Percentiles rank a stretch among this genome's conserved stretches.
These are phyloP conservation scores for Tetraodon nigroviridis DNA, from an alignment of 2,113 vertebrate species.

Conservation along the genomic window DNA sequence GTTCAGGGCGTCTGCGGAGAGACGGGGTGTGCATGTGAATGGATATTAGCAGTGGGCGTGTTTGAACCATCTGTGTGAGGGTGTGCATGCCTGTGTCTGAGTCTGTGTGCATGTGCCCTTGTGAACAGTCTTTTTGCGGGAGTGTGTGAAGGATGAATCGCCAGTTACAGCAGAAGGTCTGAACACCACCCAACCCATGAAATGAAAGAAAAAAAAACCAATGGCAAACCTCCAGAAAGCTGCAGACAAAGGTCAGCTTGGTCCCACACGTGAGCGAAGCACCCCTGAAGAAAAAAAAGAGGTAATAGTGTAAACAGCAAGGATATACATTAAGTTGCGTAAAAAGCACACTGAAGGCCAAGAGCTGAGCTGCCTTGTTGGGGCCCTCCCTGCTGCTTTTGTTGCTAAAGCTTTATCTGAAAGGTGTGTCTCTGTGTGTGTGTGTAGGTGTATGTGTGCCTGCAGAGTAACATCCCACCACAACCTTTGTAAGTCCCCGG, in stretches of 20 bases:
- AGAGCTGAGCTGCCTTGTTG: conserved; percentile 27
- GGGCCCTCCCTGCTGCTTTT: conserved; percentile 36
- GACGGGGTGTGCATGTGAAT: conserved; percentile 33
- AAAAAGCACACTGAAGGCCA: background rate
- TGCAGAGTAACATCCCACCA: conserved; percentile 31
- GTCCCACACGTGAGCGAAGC: too few species aligned
- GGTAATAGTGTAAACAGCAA: conserved; percentile 7
- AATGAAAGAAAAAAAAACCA: conserved; percentile 13
- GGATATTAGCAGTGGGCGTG: conserved; percentile 49
- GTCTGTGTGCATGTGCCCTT: conserved; percentile 5
- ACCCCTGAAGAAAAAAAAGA: background rate
- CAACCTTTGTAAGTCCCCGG: conserved; percentile 41
- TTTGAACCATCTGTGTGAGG: conserved; percentile 56
- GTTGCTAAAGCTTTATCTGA: conserved; percentile 43
- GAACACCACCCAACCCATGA: conserved; percentile 13
- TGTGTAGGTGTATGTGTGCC: conserved; percentile 25
- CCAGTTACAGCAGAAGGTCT: conserved; percentile 42
- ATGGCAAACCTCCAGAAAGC: background rate
- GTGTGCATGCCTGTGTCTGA: conserved; percentile 15
- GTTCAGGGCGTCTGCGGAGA: conserved; percentile 22
- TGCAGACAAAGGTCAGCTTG: background rate
- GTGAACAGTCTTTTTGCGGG: conserved; percentile 57
- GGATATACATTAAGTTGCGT: conserved; percentile 20
- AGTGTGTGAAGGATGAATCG: conserved; percentile 51
- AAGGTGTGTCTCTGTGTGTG: conserved; percentile 21